Percentiles rank a stretch among this genome's conserved stretches.
Evolutionary conservation across 2,113 vertebrate species (phyloP).

Genomic region (Stigmatopora nigra): DNA sequence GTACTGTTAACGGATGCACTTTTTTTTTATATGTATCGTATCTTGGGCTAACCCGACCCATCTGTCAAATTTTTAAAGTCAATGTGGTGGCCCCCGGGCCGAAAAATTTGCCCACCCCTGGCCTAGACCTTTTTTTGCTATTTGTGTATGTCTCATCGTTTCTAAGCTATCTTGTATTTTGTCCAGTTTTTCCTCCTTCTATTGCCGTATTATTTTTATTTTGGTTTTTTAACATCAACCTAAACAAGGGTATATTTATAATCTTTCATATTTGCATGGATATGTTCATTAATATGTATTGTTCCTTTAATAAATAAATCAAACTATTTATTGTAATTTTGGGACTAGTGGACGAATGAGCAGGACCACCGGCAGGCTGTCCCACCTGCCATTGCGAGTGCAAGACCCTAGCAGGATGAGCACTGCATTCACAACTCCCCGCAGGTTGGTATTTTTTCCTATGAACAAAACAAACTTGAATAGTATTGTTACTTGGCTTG

Average conservation of each 20-base stretch:
- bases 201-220: too few species aligned
- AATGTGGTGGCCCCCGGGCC: too few species aligned
- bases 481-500: not conserved
- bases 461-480: not conserved
- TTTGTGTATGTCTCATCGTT: too few species aligned
- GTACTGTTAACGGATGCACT: too few species aligned
- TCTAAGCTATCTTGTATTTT: too few species aligned
- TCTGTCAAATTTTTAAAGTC: too few species aligned
- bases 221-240: too few species aligned
- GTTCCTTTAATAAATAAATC: not conserved
- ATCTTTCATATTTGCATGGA: not conserved
- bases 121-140: too few species aligned
- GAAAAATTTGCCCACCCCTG: too few species aligned
- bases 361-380: conserved; percentile 66
- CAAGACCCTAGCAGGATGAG: conserved; percentile 79
- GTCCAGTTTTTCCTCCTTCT: too few species aligned
- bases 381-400: conserved; percentile 78
- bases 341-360: conserved; percentile 61
- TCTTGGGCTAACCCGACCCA: too few species aligned
- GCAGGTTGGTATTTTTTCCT: conserved; percentile 66
- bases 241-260: not conserved
- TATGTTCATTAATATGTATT: not conserved
- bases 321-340: not conserved
- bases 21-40: too few species aligned
- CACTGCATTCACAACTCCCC: conserved; percentile 79